Evolutionary conservation across 2,113 vertebrate species (phyloP).

Genomic region (Miniopterus natalensis): DNA sequence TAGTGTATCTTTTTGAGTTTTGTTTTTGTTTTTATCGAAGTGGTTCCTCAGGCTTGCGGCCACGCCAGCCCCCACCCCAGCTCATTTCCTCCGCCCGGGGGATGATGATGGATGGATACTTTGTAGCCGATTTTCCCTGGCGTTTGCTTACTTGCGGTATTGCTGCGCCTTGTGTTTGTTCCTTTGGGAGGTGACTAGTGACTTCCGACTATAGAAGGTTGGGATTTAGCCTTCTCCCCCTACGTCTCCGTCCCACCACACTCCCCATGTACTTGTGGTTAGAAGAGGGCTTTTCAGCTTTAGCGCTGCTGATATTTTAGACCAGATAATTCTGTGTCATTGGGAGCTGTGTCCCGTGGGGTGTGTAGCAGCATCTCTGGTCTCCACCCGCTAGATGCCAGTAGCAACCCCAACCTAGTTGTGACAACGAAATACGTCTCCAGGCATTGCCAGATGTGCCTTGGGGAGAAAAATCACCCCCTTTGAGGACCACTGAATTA

Average conservation of each 20-base stretch:
- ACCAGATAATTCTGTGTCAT: neutral
- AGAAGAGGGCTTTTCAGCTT: neutral
- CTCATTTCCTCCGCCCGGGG: neutral
- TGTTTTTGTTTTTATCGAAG: constrained; percentile 48
- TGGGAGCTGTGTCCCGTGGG: neutral
- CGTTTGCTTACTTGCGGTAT: accelerated
- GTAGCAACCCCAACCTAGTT: accelerated
- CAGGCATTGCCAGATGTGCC: neutral
- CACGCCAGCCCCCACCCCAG: neutral
- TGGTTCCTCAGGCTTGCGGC: neutral
- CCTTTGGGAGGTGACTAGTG: accelerated
- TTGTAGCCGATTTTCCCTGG: neutral
- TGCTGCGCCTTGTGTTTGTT: neutral
- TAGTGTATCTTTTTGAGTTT: neutral
- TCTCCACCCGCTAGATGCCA: neutral
- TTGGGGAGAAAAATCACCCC: neutral
- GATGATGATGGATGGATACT: neutral
- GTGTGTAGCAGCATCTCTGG: neutral
- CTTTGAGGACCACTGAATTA: neutral
- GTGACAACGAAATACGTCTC: neutral
- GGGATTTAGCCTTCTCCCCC: neutral
- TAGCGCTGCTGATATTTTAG: neutral
- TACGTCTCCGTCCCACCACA: no score
- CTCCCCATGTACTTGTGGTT: neutral
- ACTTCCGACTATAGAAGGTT: neutral